Evolutionary conservation across 1,140 invertebrate species (phyloP).

Genomic region (Psix sp.): DNA sequence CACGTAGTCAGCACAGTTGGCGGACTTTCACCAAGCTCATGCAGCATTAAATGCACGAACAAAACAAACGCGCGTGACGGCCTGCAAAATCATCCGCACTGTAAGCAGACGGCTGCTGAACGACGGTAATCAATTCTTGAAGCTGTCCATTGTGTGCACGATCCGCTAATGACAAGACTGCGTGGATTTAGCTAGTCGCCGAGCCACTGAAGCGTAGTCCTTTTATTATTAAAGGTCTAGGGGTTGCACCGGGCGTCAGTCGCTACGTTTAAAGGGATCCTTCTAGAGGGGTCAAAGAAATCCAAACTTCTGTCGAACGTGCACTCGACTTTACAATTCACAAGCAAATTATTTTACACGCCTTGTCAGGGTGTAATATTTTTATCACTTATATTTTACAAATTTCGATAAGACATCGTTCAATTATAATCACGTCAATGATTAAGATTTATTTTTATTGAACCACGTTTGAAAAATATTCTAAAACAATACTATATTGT

Average conservation of each 20-base stretch:
- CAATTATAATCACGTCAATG: no score
- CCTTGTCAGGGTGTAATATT: no score
- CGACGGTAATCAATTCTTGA: conserved; percentile 52
- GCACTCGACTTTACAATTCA: conserved; percentile 13
- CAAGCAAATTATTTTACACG: conserved; percentile 6
- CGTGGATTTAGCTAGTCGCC: conserved; percentile 42
- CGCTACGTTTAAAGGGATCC: conserved; percentile 16
- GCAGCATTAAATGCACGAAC: conserved; percentile 17
- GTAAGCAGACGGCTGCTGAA: conserved; percentile 20
- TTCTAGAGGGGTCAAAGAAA: conserved; percentile 23
- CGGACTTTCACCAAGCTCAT: conserved; percentile 20
- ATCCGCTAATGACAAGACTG: conserved; percentile 56
- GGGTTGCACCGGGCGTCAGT: conserved; percentile 26
- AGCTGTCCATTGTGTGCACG: conserved; percentile 45
- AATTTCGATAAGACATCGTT: no score
- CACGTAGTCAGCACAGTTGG: conserved; percentile 2
- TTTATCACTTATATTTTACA: no score
- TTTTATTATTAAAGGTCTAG: conserved; percentile 54
- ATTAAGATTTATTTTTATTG: no score
- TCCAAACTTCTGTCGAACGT: conserved; percentile 21
- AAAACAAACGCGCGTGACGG: conserved; percentile 38
- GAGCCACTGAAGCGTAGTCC: conserved; percentile 36
- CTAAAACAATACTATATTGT: no score
- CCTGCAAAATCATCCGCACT: conserved; percentile 39
- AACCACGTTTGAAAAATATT: no score